These are phyloP conservation scores for Cyclophora albipunctata DNA, from an alignment of 2,888 invertebrate species.

Conservation along the genomic window DNA sequence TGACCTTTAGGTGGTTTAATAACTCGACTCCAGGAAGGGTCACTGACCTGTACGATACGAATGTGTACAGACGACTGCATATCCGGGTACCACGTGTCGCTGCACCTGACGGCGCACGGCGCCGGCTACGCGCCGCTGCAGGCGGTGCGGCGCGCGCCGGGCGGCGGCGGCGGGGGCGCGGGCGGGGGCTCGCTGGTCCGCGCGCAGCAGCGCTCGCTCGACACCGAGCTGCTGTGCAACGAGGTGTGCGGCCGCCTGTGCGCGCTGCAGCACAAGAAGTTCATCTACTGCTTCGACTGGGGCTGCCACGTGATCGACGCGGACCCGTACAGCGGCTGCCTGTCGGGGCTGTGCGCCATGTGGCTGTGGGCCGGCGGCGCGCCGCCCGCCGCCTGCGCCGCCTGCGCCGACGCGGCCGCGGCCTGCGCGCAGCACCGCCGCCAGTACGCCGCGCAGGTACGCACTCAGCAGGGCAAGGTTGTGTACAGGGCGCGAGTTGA, in stretches of 20 bases:
- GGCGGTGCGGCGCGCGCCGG: constrained; percentile 72
- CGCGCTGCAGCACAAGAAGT: constrained; percentile 55
- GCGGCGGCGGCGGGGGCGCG: constrained; percentile 37
- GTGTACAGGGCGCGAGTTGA: no score
- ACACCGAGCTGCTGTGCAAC: constrained; percentile 67
- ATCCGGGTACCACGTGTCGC: constrained; percentile 81
- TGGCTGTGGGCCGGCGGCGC: constrained; percentile 67
- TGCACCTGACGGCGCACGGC: constrained; percentile 83
- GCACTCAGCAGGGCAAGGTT: background rate
- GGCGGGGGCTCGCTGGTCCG: constrained; percentile 44
- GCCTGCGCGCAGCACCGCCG: constrained; percentile 55
- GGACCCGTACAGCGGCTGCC: constrained; percentile 67
- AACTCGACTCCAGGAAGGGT: no score
- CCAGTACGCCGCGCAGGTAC: constrained; percentile 69
- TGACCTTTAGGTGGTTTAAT: no score
- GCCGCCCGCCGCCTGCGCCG: constrained; percentile 4
- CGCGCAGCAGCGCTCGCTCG: constrained; percentile 61
- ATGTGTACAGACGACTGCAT: constrained; percentile 78
- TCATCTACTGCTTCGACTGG: constrained; percentile 73
- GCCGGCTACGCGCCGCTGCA: constrained; percentile 80
- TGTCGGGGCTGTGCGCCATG: constrained; percentile 63
- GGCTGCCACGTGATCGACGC: constrained; percentile 72
- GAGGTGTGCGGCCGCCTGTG: constrained; percentile 68
- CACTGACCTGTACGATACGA: no score
- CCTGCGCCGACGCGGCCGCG: constrained; percentile 26